Conservation (phyloP, 2,888 invertebrate species). For the Leptinotarsa tumamoca region DNA sequence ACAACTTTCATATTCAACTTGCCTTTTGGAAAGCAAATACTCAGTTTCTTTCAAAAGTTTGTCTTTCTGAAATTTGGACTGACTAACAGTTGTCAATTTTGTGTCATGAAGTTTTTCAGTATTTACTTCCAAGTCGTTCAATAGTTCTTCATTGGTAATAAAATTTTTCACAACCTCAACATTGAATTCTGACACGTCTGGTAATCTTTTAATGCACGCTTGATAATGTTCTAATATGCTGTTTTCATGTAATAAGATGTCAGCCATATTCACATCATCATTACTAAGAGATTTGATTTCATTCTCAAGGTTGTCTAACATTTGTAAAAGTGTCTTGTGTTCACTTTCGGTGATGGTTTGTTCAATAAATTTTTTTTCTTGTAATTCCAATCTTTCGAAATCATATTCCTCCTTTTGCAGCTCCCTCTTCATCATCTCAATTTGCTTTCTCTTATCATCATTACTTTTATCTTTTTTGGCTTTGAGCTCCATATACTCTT, state of each 20-base stretch:
- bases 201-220: slow-evolving; percentile 17
- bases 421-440: slow-evolving; percentile 5
- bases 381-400: neutral
- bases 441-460: slow-evolving; percentile 6
- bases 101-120: slow-evolving; percentile 14
- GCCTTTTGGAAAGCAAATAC: neutral
- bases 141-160: neutral
- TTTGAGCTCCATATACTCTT: slow-evolving; percentile 5
- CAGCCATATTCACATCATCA: slow-evolving; percentile 22
- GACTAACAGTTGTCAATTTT: neutral
- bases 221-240: slow-evolving; percentile 7
- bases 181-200: slow-evolving; percentile 1
- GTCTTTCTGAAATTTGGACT: neutral
- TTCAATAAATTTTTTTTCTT: slow-evolving; percentile 13
- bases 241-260: slow-evolving; percentile 21
- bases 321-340: slow-evolving; percentile 14
- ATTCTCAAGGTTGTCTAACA: slow-evolving; percentile 15
- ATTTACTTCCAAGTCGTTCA: slow-evolving; percentile 14
- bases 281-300: slow-evolving; percentile 20
- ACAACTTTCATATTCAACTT: neutral
- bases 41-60: slow-evolving; percentile 12
- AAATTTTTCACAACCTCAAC: neutral
- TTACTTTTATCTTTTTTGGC: neutral
- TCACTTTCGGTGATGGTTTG: slow-evolving; percentile 20
- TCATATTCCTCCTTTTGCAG: slow-evolving; percentile 11